Conservation (phyloP, 2,888 invertebrate genomes). For the Mesoligia furuncula region DNA sequence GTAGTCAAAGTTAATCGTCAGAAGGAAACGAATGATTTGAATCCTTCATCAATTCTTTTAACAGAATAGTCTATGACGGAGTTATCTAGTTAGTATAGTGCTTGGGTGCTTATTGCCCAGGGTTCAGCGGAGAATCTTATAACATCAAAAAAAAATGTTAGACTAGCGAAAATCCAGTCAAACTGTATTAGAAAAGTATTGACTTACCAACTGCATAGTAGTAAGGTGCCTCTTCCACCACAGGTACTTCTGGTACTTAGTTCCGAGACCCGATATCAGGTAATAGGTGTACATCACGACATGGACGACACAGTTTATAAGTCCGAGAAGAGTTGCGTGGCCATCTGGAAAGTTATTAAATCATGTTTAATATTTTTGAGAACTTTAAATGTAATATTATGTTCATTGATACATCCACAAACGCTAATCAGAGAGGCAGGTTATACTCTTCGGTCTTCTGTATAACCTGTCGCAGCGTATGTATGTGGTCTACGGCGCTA, state of each 20-base stretch:
- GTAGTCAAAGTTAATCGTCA: not conserved
- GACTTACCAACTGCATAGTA: constrained; percentile 78
- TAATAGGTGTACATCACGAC: constrained; percentile 97
- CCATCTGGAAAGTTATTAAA: constrained; percentile 62
- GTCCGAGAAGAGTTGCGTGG: constrained; percentile 57
- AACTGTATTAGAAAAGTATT: not conserved
- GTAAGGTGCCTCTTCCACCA: constrained; percentile 97
- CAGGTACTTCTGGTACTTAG: constrained; percentile 94
- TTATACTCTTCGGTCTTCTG: too few species aligned
- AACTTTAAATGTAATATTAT: too few species aligned
- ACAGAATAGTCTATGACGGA: not conserved
- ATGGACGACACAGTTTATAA: constrained; percentile 94
- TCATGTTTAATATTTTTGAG: not conserved
- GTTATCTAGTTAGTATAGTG: not conserved
- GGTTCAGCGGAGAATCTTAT: too few species aligned
- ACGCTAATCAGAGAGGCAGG: too few species aligned
- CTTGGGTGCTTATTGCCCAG: not conserved
- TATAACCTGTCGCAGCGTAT: too few species aligned
- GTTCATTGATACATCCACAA: too few species aligned
- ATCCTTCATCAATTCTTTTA: not conserved
- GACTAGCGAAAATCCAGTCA: too few species aligned
- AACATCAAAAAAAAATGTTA: too few species aligned
- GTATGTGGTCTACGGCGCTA: too few species aligned
- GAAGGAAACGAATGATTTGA: not conserved
- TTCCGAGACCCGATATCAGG: constrained; percentile 95